Percentiles rank a stretch among this genome's conserved stretches.
These are phyloP conservation scores for Nibea albiflora DNA, from an alignment of 2,113 vertebrate genomes.

Conservation along the genomic window DNA sequence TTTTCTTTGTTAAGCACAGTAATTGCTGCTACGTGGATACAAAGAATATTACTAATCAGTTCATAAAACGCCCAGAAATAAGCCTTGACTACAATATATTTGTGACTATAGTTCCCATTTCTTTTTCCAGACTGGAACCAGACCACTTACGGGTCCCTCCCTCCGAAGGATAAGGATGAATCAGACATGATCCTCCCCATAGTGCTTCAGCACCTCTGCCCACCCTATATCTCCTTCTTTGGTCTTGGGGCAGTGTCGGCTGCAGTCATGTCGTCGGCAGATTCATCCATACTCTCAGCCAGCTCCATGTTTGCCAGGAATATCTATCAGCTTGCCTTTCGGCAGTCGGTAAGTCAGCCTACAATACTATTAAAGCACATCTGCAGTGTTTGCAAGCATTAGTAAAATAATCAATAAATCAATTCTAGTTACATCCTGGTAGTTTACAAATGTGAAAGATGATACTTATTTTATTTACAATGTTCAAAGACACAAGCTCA, in stretches of 20 bases:
- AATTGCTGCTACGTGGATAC: not conserved
- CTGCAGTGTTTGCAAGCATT: constrained; percentile 12
- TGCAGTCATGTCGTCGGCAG: constrained; percentile 97
- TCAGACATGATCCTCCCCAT: constrained; percentile 97
- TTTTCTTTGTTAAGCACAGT: not conserved
- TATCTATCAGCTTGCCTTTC: constrained; percentile 96
- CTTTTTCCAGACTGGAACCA: constrained; percentile 92
- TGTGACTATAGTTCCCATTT: not conserved
- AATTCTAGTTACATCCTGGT: not conserved
- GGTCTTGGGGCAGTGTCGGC: constrained; percentile 96
- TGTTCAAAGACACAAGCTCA: too few species aligned
- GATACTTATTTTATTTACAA: not conserved
- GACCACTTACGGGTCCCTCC: constrained; percentile 86
- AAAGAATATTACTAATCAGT: not conserved
- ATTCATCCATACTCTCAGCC: constrained; percentile 97
- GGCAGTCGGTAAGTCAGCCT: constrained; percentile 90
- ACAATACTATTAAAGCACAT: not conserved
- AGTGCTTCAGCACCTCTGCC: constrained; percentile 95
- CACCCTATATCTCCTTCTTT: constrained; percentile 93
- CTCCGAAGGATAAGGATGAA: constrained; percentile 89
- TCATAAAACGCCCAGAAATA: not conserved
- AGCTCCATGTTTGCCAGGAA: constrained; percentile 99
- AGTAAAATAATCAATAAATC: not conserved
- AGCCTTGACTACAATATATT: not conserved
- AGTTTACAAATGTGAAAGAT: constrained; percentile 2